Percentiles rank a stretch among this genome's conserved stretches.
These are phyloP conservation scores for Cheilosia soror DNA, from an alignment of 2,888 invertebrate genomes.

Conservation along the genomic window DNA sequence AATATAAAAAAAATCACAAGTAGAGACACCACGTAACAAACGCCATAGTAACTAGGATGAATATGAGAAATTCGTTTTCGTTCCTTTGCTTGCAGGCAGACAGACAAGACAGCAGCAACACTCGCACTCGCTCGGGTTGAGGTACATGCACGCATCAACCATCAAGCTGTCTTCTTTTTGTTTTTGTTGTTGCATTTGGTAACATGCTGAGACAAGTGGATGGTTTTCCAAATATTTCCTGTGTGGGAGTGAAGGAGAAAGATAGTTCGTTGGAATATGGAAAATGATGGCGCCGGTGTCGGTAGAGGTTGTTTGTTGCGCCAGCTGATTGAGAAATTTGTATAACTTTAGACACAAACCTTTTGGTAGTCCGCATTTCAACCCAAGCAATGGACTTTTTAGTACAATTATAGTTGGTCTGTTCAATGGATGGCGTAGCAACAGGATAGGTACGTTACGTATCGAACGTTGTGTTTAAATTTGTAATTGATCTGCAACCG, in stretches of 20 bases:
- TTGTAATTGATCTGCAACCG: too few relatives aligned
- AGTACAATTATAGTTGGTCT: too few relatives aligned
- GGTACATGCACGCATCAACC: conserved; percentile 4
- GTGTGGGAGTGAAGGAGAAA: conserved; percentile 60
- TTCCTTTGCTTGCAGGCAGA: neutral
- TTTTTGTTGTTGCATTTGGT: neutral
- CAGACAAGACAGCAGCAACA: neutral
- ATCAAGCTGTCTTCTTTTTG: conserved; percentile 51
- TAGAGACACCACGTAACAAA: conserved; percentile 76
- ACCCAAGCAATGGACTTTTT: conserved; percentile 10
- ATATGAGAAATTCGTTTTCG: conserved; percentile 36
- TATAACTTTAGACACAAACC: conserved; percentile 33
- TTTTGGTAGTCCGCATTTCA: conserved; percentile 34
- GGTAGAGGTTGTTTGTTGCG: neutral
- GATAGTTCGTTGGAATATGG: conserved; percentile 58
- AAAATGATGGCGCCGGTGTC: conserved; percentile 34
- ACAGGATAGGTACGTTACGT: too few relatives aligned
- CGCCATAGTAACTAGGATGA: conserved; percentile 75
- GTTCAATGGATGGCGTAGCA: too few relatives aligned
- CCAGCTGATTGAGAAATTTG: conserved; percentile 42
- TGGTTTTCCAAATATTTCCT: neutral
- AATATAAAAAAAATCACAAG: conserved; percentile 64
- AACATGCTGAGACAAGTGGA: conserved; percentile 51
- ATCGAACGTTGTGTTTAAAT: too few relatives aligned
- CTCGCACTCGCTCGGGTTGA: conserved; percentile 22